These are phyloP conservation scores for Himalopsyche anomala DNA, from an alignment of 2,888 invertebrate genomes.

Conservation along the genomic window DNA sequence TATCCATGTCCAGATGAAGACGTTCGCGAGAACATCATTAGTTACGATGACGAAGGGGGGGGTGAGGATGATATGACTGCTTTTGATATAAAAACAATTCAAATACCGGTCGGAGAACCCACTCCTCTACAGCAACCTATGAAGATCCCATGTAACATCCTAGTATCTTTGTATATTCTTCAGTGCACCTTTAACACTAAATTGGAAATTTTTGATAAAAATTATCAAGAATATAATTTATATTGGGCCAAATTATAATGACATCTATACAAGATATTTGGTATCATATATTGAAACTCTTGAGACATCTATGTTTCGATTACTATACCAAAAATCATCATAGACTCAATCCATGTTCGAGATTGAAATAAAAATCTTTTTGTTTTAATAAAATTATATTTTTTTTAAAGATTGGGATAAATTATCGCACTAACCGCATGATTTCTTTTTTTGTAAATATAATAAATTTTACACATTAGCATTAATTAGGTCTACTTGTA, in stretches of 20 bases:
- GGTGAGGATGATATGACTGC: conserved; percentile 99
- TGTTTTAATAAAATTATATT: neutral
- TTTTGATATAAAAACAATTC: conserved; percentile 97
- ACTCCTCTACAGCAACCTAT: conserved; percentile 82
- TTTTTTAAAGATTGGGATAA: neutral
- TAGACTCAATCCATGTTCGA: neutral
- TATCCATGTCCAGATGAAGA: conserved; percentile 99
- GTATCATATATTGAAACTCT: neutral
- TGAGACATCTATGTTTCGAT: neutral
- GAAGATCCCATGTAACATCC: conserved; percentile 81
- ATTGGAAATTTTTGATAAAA: conserved; percentile 13
- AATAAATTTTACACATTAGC: neutral
- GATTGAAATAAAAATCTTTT: too few species aligned
- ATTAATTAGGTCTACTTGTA: too few species aligned
- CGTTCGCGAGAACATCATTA: conserved; percentile 98
- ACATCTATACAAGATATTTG: neutral
- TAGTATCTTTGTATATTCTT: conserved; percentile 67
- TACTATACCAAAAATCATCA: neutral
- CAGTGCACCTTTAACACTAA: conserved; percentile 28
- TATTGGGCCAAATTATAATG: neutral
- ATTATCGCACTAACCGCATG: neutral
- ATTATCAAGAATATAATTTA: conserved; percentile 12
- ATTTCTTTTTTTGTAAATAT: neutral
- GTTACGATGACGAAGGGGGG: conserved; percentile 98
- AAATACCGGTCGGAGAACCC: conserved; percentile 95